A percentile compares a stretch with the other conserved stretches of the same genome.
Evolutionary conservation across 2,797 vertebrate species (phyloP).

Genomic region (Australoheros facetus): DNA sequence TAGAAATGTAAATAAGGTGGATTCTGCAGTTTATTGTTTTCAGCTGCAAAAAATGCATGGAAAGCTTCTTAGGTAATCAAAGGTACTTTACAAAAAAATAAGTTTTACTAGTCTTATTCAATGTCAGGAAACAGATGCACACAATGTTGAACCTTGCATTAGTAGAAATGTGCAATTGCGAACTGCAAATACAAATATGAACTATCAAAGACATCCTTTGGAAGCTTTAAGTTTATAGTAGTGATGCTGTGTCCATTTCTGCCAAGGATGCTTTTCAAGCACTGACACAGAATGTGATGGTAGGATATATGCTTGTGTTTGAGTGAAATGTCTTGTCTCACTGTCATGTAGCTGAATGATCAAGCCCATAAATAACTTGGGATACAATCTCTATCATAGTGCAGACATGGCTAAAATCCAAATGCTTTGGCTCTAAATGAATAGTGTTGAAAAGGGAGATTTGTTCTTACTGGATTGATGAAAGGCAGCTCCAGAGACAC

Average conservation of each 20-base stretch:
- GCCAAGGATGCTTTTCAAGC: background rate
- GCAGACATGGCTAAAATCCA: slow-evolving; percentile 26
- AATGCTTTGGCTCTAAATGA: slow-evolving; percentile 24
- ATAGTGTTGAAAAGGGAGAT: slow-evolving; percentile 17
- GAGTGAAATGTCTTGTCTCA: slow-evolving; percentile 10
- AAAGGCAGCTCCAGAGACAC: slow-evolving; percentile 16
- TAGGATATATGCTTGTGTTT: background rate
- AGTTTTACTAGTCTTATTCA: slow-evolving; percentile 41
- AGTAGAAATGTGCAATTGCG: slow-evolving; percentile 34
- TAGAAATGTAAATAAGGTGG: slow-evolving; percentile 72
- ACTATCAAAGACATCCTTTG: background rate
- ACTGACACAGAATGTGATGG: slow-evolving; percentile 1
- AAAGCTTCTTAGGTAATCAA: slow-evolving; percentile 65
- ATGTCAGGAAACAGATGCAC: slow-evolving; percentile 45
- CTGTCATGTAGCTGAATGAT: slow-evolving; percentile 43
- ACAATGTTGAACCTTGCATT: slow-evolving; percentile 58
- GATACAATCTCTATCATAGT: slow-evolving; percentile 33
- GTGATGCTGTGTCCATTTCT: background rate
- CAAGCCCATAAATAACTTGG: slow-evolving; percentile 38
- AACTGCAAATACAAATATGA: background rate
- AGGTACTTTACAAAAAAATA: slow-evolving; percentile 56
- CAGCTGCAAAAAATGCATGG: slow-evolving; percentile 48
- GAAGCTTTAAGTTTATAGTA: background rate
- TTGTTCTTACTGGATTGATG: slow-evolving; percentile 25
- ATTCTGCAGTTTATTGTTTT: slow-evolving; percentile 52